phyloP scores from a whole-genome alignment of 2,888 invertebrate genomes.

The Hydroisotoma schaefferi region DNA sequence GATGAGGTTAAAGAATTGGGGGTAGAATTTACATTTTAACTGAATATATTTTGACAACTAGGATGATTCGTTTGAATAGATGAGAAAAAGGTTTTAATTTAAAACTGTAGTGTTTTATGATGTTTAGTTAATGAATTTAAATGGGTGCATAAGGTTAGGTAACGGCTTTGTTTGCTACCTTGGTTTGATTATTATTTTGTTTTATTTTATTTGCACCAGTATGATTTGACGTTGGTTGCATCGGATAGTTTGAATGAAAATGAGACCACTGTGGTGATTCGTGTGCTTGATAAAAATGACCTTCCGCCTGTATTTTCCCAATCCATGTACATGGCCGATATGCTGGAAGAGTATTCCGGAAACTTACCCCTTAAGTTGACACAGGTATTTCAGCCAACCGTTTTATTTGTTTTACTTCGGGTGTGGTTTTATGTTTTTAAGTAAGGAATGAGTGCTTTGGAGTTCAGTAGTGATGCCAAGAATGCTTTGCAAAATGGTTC shows the following conservation, averaged over 20 bases:
- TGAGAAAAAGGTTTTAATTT: too few relatives aligned
- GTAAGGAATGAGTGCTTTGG: conserved; percentile 6
- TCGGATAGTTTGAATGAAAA: conserved; percentile 88
- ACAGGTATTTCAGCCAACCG: conserved; percentile 50
- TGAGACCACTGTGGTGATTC: conserved; percentile 75
- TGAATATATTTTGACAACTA: too few relatives aligned
- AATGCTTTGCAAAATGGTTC: too few relatives aligned
- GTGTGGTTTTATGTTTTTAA: conserved; percentile 7
- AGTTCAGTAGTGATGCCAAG: conserved; percentile 34
- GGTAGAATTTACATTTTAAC: too few relatives aligned
- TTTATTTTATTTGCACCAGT: conserved; percentile 57
- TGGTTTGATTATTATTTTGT: conserved; percentile 20
- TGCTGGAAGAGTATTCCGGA: conserved; percentile 70
- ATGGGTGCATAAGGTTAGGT: too few relatives aligned
- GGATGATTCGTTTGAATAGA: too few relatives aligned
- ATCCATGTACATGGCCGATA: conserved; percentile 66
- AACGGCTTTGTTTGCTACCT: conserved; percentile 15
- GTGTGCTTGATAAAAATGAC: conserved; percentile 58
- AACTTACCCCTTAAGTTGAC: conserved; percentile 53
- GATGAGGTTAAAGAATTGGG: too few relatives aligned
- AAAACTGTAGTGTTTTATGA: too few relatives aligned
- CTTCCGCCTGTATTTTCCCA: conserved; percentile 76
- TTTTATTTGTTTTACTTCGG: conserved; percentile 1
- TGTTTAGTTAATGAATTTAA: too few relatives aligned
- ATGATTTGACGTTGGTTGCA: conserved; percentile 82